Base-by-base conservation (phyloP, 2,113 vertebrate genomes). In the Shinisaurus crocodilurus region DNA sequence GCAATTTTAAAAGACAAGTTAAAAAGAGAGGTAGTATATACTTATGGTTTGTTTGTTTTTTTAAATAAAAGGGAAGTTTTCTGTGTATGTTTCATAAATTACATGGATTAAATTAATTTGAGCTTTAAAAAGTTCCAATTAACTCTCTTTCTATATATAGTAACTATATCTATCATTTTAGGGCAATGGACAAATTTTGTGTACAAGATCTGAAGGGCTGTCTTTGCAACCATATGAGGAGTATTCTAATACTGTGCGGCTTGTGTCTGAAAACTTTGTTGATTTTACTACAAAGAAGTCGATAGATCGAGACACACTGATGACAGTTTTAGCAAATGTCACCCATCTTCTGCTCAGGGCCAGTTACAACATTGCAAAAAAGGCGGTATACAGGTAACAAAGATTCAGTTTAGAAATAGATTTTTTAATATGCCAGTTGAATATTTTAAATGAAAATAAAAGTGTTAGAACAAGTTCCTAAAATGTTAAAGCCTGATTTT, bases 241-340 rank as follows among this genome's bases (percentile, higher is more conserved):
- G 72, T 95, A 97, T 69, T 93, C 95, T 0, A 97, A 97, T 6
- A 13, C 95, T 32, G 89, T 99, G 60, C 95, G 82, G 60, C 95
- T 99, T 6, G 74, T 97, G 16, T 95, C 98, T 0, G 96, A 97
- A 85, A 96, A 91, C 72, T 98, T 99, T 72, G 87, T 96, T 15
- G 97, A 98, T 54, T 94, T 97, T 54, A 95, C 90, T 82, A 97
- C 95, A 10, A 97, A 96, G 48, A 94, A 82, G 45, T 95, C 88
- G 1, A 94, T 98, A 13, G 97, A 98, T 87, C 96, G 97, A 0
- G 98, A 99, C 48, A 98, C 96, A 84, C 76, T 99, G 45, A 97
- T 99, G 98, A 97, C 96, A 0, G 97, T 98, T 70, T 96, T 99
- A 0, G 97, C 97, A 12, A 97, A 98, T 0, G n/a, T 99, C 83